Conservation (phyloP, 2,797 vertebrate species). For the Peromyscus aztecus region DNA sequence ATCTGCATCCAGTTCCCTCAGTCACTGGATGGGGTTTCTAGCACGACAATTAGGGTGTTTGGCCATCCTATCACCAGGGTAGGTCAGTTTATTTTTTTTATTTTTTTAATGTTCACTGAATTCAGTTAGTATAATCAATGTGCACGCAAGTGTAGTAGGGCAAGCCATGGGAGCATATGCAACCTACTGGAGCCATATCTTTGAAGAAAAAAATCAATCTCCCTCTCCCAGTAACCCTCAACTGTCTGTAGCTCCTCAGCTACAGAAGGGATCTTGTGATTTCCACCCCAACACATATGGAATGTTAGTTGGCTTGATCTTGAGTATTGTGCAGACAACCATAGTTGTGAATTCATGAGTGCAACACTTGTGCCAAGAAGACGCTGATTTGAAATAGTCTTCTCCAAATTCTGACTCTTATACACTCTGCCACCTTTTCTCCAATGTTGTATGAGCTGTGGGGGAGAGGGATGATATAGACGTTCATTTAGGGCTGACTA, state of each 20-base stretch:
- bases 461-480: not conserved
- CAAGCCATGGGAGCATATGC: too few relatives aligned
- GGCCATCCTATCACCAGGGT: too few relatives aligned
- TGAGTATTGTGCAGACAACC: not conserved
- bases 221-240: not conserved
- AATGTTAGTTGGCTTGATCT: not conserved
- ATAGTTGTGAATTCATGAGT: not conserved
- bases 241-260: not conserved
- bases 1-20: too few relatives aligned
- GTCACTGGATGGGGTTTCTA: too few relatives aligned
- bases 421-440: not conserved
- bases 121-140: not conserved
- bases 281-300: not conserved
- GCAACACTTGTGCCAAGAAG: not conserved
- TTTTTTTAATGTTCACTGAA: not conserved
- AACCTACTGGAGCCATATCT: not conserved
- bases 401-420: not conserved
- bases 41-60: too few relatives aligned
- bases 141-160: not conserved
- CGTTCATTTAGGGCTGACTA: not conserved
- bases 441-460: not conserved
- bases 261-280: too few relatives aligned
- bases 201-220: not conserved
- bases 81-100: too few relatives aligned
- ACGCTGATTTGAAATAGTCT: not conserved